These are phyloP conservation scores for Desmophyllum pertusum DNA, from an alignment of 92 coral and sea anemone species.

Conservation along the genomic window DNA sequence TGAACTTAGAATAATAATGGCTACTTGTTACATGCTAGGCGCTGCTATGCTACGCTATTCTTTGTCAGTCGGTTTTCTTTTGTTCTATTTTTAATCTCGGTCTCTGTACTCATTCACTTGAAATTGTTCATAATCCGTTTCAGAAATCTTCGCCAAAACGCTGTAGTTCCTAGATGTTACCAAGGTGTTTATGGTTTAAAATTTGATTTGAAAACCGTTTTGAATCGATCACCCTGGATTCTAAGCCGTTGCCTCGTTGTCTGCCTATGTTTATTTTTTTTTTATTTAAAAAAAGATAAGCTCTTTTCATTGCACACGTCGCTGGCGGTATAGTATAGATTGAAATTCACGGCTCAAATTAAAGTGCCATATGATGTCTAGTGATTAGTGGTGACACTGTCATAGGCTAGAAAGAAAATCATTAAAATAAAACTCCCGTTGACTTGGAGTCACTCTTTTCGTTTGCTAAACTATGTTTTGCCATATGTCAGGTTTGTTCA, in stretches of 20 bases:
- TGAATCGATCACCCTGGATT: neutral
- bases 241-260: neutral
- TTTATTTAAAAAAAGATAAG: neutral
- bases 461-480: neutral
- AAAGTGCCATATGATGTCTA: slow-evolving; percentile 19
- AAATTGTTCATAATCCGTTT: neutral
- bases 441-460: neutral
- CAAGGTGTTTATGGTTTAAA: neutral
- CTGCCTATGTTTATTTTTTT: slow-evolving; percentile 3
- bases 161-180: neutral
- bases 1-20: neutral
- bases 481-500: slow-evolving; percentile 1
- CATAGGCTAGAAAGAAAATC: neutral
- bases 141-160: too few relatives aligned
- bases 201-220: neutral
- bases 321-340: neutral
- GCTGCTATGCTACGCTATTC: neutral
- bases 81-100: neutral
- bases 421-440: neutral
- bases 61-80: neutral
- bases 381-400: neutral
- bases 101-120: neutral
- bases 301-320: slow-evolving; percentile 35
- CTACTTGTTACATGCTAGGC: slow-evolving; percentile 5
- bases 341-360: slow-evolving; percentile 12